These are phyloP conservation scores for Orius insidiosus DNA, from an alignment of 1,140 invertebrate genomes.

Conservation along the genomic window DNA sequence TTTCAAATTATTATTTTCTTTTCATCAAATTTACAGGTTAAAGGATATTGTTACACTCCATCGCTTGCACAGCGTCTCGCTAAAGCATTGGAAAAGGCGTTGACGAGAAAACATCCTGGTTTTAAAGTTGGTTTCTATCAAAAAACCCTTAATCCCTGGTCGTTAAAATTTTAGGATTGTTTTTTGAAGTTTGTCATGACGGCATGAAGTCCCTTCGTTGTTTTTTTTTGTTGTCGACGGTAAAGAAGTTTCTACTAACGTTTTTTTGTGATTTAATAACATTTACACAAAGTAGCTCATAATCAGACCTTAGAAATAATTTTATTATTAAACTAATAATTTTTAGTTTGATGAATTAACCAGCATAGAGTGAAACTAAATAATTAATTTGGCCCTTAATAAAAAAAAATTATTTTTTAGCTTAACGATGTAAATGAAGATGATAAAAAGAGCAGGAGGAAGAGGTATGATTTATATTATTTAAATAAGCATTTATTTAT, in stretches of 20 bases:
- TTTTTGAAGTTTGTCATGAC: conserved; percentile 7
- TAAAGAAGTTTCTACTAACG: no score
- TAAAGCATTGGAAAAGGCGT: conserved; percentile 11
- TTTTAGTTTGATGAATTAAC: no score
- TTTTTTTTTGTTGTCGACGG: conserved; percentile 6
- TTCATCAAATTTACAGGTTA: conserved; percentile 3
- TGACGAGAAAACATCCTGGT: conserved; percentile 5
- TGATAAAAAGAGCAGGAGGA: conserved; percentile 1
- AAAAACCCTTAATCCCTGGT: no score
- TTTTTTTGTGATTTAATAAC: no score
- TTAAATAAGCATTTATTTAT: conserved; percentile 14
- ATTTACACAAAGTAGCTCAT: no score
- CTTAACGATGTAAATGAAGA: conserved; percentile 3
- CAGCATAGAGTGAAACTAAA: no score
- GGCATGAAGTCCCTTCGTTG: conserved; percentile 2
- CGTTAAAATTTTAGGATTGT: no score
- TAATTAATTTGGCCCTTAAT: no score
- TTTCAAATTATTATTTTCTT: background rate
- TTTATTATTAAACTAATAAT: no score
- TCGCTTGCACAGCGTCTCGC: conserved; percentile 12
- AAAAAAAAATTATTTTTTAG: conserved; percentile 2
- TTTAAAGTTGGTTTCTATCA: conserved; percentile 2
- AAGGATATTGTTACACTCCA: conserved; percentile 12
- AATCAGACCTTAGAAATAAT: no score
- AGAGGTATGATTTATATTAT: background rate